A percentile compares a stretch with the other conserved stretches of the same genome.
Conservation (phyloP, 2,797 vertebrate species). For the Accipiter badius region DNA sequence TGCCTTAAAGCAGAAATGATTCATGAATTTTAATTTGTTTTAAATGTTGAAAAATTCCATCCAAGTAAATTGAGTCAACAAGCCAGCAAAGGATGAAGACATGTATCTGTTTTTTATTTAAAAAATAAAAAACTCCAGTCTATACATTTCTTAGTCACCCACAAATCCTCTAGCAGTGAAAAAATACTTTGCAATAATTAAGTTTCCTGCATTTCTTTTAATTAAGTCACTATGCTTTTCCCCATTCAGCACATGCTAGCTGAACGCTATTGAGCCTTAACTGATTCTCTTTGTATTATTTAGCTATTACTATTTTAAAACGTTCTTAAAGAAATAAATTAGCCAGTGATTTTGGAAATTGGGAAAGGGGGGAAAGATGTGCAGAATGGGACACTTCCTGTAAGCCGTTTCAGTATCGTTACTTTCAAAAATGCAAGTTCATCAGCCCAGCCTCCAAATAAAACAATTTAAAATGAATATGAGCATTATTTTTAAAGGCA, state of each 20-base stretch:
- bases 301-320: background rate
- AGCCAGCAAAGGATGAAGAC: conserved; percentile 22
- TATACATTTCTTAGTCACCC: conserved; percentile 23
- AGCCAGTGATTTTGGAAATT: background rate
- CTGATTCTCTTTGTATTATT: background rate
- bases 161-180: conserved; percentile 15
- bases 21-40: conserved; percentile 58
- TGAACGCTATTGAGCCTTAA: background rate
- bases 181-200: background rate
- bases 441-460: background rate
- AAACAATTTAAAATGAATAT: background rate
- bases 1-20: conserved; percentile 55
- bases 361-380: background rate
- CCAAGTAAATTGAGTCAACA: conserved; percentile 43
- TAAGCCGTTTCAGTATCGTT: background rate
- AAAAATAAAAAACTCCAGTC: conserved; percentile 5
- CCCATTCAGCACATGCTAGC: background rate
- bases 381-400: background rate
- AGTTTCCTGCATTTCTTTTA: background rate
- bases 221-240: conserved; percentile 9
- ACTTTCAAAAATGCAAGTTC: background rate
- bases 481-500: background rate
- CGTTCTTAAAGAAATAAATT: background rate
- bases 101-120: conserved; percentile 34
- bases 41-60: conserved; percentile 48